A percentile compares a stretch with the other conserved stretches of the same genome.
Conservation (phyloP, 1,140 invertebrate genomes). For the Heliothis virescens region DNA sequence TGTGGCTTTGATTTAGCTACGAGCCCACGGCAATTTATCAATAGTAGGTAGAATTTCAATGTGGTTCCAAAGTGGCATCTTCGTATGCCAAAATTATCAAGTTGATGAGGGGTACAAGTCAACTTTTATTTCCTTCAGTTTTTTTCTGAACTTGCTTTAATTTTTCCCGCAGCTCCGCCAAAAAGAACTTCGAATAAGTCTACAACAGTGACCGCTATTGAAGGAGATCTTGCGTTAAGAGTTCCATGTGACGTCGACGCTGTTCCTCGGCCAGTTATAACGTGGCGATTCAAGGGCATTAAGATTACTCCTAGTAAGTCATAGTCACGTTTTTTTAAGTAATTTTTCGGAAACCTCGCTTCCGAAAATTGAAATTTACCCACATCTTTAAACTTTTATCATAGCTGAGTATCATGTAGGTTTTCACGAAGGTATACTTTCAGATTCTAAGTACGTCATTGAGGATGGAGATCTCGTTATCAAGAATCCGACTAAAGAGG, state of each 20-base stretch:
- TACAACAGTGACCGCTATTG: slow-evolving; percentile 3
- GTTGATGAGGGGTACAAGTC: too few relatives aligned
- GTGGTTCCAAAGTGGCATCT: too few relatives aligned
- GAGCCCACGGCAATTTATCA: too few relatives aligned
- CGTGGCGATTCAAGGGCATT: slow-evolving; percentile 21
- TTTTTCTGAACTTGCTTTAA: neutral
- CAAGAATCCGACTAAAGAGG: neutral
- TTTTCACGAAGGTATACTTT: slow-evolving; percentile 3
- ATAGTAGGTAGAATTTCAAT: too few relatives aligned
- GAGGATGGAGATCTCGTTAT: slow-evolving; percentile 38
- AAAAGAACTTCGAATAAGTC: neutral
- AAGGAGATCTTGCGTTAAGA: slow-evolving; percentile 32
- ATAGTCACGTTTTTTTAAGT: neutral
- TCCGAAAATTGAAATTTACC: too few relatives aligned
- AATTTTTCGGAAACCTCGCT: too few relatives aligned
- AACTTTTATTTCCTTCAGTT: too few relatives aligned
- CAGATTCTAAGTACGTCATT: slow-evolving; percentile 35
- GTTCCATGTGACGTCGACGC: slow-evolving; percentile 40
- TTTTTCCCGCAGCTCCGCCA: slow-evolving; percentile 27
- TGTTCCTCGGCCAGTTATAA: slow-evolving; percentile 37
- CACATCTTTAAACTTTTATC: too few relatives aligned
- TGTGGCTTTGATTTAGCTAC: too few relatives aligned
- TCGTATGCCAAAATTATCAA: too few relatives aligned
- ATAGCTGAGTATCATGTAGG: too few relatives aligned
- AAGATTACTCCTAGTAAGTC: slow-evolving; percentile 36